Evolutionary conservation across 1,140 invertebrate species (phyloP), one percentile per base, ranked within the genome.

Genomic region (Drosophila kurseongensis): DNA sequence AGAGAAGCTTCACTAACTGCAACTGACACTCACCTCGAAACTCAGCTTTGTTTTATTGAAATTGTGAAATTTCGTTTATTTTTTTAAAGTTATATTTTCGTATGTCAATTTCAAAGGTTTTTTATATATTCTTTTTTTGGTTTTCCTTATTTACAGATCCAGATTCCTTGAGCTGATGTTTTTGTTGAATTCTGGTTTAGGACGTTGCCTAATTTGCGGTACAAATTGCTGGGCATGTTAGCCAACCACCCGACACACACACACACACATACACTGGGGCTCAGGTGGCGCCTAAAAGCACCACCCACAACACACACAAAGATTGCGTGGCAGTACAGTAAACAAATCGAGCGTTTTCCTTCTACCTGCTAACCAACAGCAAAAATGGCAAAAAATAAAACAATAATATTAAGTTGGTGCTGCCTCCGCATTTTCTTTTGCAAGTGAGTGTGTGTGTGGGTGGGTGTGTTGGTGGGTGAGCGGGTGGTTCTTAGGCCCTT

Each of bases 271-370:
- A 23, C 27, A 10, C 1, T 35, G n/a, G 14, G 18, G 40, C 62
- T 38, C 62, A 58, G 62, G 60, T 63, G 52, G 23, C 51, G 14
- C 67, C 35, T 32, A 45, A 42, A 18, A 47, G 44, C 38, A 12
- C 18, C 45, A 47, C 5, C 40, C 27, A n/a, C 61, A 41, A 35
- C 27, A n/a, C 38, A 13, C 41, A 55, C 27, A 58, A n/a, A 51
- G 60, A 65, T 73, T 78, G 67, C 75, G 66, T 78, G 75, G 54
- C 75, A 72, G 74, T 58, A 78, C 66, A 78, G 75, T 78, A 78
- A 78, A 78, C 75, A 78, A 78, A 78, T 73, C 75, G 75, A 72
- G 58, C 75, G 38, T 52, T 78, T 63, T 78, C 52, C 45, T 47
- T 78, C 58, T 42, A 76, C 72, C 74, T 67, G 55, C 32, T 32